Evolutionary conservation across 2,888 invertebrate species (phyloP).

Genomic region (Ormyrus rosae): DNA sequence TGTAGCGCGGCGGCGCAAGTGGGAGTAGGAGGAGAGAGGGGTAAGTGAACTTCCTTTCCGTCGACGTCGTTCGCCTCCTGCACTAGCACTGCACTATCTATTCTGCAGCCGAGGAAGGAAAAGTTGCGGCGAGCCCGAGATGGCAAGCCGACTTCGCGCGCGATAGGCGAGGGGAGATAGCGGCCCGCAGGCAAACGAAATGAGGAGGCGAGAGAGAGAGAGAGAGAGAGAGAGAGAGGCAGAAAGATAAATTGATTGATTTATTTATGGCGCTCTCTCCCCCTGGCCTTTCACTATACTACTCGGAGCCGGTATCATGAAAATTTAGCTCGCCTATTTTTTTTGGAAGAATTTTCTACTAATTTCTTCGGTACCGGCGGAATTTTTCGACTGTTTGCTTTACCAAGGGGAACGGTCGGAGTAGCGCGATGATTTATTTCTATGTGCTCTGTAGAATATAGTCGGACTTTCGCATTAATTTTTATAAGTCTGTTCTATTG

Average conservation of each 20-base stretch:
- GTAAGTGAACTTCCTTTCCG: constrained; percentile 41
- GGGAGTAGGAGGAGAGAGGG: background rate
- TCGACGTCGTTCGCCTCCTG: constrained; percentile 2
- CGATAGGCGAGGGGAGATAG: background rate
- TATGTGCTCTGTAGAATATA: no score
- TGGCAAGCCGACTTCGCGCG: constrained; percentile 8
- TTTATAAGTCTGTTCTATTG: no score
- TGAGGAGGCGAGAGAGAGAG: background rate
- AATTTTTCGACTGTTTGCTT: no score
- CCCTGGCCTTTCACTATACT: background rate
- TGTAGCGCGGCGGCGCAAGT: background rate
- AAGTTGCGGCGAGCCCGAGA: background rate
- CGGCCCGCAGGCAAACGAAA: no score
- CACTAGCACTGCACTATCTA: background rate
- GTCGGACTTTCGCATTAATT: no score
- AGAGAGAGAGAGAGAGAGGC: background rate
- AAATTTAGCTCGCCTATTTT: background rate
- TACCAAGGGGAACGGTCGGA: no score
- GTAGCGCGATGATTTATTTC: no score
- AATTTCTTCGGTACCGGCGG: no score
- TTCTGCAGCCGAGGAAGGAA: constrained; percentile 8
- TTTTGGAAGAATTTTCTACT: background rate
- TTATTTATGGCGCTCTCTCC: constrained; percentile 29
- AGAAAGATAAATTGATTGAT: constrained; percentile 33
- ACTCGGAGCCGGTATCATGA: background rate